These are phyloP conservation scores for Ethmia dodecea DNA, from an alignment of 2,888 invertebrate genomes.

Conservation along the genomic window DNA sequence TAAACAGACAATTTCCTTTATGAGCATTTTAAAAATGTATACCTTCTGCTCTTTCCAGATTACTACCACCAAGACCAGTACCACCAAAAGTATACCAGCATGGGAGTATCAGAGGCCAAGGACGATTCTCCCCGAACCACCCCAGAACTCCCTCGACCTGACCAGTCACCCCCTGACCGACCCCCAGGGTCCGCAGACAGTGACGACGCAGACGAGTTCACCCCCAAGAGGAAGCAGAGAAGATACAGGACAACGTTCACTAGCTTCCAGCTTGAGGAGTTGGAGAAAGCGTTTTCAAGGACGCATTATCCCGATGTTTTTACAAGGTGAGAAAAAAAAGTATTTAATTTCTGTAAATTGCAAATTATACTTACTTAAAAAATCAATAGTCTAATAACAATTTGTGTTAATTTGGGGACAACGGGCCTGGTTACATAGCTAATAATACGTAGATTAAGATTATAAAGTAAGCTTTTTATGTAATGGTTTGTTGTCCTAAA, in stretches of 20 bases:
- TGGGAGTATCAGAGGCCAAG: conserved; percentile 61
- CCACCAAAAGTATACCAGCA: conserved; percentile 50
- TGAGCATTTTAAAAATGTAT: too few species aligned
- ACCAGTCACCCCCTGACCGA: conserved; percentile 68
- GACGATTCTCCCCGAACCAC: conserved; percentile 67
- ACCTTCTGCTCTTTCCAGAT: conserved; percentile 44
- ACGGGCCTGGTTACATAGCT: too few species aligned
- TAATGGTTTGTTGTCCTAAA: too few species aligned
- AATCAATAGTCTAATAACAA: too few species aligned
- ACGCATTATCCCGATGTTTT: conserved; percentile 99
- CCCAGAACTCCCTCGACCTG: conserved; percentile 56
- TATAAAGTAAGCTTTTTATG: too few species aligned
- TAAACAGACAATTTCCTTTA: too few species aligned
- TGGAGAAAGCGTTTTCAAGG: conserved; percentile 97
- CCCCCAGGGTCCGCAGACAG: conserved; percentile 79
- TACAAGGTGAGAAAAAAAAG: conserved; percentile 93
- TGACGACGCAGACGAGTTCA: conserved; percentile 86
- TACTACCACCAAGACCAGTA: conserved; percentile 55
- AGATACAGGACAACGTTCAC: conserved; percentile 96
- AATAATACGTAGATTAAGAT: too few species aligned
- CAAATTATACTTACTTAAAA: too few species aligned
- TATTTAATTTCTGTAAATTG: too few species aligned
- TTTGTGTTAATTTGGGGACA: too few species aligned
- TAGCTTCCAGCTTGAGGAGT: conserved; percentile 95
- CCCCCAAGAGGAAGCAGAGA: conserved; percentile 93